These are phyloP conservation scores for Phenganax stokvisi DNA, from an alignment of 92 coral and sea anemone species.

Conservation along the genomic window DNA sequence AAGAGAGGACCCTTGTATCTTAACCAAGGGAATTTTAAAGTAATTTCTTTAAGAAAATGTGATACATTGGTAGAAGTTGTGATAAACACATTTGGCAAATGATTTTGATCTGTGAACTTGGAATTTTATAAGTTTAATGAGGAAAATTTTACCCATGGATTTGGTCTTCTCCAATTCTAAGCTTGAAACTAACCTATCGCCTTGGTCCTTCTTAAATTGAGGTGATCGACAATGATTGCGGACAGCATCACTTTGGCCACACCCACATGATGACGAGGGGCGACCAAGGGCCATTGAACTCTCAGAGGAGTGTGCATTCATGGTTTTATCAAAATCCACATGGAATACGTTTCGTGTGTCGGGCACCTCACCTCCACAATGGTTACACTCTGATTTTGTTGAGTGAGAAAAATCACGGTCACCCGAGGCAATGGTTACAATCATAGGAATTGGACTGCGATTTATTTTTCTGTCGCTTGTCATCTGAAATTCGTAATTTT, in stretches of 20 bases:
- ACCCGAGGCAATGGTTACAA: slow-evolving; percentile 34
- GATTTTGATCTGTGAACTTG: too few species aligned
- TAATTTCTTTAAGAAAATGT: too few species aligned
- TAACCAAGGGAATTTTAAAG: too few species aligned
- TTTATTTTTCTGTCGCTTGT: slow-evolving; percentile 32
- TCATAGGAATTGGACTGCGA: slow-evolving; percentile 39
- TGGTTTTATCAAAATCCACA: slow-evolving; percentile 24
- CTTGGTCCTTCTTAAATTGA: slow-evolving; percentile 24
- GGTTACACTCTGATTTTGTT: slow-evolving; percentile 32
- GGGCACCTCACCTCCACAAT: slow-evolving; percentile 40
- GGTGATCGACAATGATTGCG: slow-evolving; percentile 31
- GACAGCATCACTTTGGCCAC: slow-evolving; percentile 9
- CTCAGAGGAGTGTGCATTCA: not conserved
- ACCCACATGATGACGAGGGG: slow-evolving; percentile 28
- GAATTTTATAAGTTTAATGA: too few species aligned
- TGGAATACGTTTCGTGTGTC: slow-evolving; percentile 31
- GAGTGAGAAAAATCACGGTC: slow-evolving; percentile 37
- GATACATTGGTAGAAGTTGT: too few species aligned
- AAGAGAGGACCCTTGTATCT: too few species aligned
- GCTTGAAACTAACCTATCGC: slow-evolving; percentile 16
- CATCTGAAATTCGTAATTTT: slow-evolving; percentile 10
- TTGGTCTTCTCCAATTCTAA: too few species aligned
- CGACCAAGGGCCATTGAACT: slow-evolving; percentile 8
- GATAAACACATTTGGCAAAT: too few species aligned
- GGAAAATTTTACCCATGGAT: too few species aligned